Evolutionary conservation across 2,888 invertebrate genomes (phyloP).

Genomic region (Tipula helvola): DNA sequence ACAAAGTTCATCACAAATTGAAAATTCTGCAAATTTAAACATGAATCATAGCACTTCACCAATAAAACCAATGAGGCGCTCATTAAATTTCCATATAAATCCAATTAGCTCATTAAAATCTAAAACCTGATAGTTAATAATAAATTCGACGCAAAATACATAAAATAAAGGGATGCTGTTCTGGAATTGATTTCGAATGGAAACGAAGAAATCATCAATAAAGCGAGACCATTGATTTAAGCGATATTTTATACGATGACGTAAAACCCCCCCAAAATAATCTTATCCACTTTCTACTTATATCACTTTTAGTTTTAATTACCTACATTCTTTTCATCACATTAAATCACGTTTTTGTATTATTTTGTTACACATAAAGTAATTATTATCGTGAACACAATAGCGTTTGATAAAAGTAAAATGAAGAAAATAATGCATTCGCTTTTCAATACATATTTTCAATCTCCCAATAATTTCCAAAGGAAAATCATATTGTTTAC

Average conservation of each 20-base stretch:
- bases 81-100: neutral
- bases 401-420: no score
- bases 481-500: neutral
- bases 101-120: neutral
- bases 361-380: no score
- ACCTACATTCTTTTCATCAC: neutral
- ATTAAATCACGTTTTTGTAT: neutral
- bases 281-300: neutral
- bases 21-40: neutral
- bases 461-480: neutral
- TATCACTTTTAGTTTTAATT: neutral
- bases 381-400: no score
- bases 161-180: neutral
- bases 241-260: neutral
- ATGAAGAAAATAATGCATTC: no score
- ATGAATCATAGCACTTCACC: neutral
- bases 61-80: neutral
- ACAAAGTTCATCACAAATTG: neutral
- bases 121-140: neutral
- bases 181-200: neutral
- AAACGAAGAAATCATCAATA: neutral
- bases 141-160: neutral
- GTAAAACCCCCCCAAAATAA: neutral
- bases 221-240: neutral
- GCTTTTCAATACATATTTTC: no score